Conservation (phyloP, 2,113 vertebrate genomes). For the Pycnonotus jocosus region DNA sequence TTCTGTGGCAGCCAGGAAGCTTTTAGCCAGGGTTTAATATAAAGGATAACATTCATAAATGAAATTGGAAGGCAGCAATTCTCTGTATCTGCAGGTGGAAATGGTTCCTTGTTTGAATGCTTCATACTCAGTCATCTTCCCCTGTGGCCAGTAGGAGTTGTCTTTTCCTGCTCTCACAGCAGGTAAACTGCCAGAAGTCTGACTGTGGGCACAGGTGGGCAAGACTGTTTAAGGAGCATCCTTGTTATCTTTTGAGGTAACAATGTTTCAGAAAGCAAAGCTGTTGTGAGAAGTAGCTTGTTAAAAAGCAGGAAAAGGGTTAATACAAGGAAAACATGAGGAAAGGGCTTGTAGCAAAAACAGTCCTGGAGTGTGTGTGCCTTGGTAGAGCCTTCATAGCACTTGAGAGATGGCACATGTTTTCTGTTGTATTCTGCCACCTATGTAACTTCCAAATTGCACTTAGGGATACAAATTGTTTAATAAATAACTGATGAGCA, state of each 20-base stretch:
- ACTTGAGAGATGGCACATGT: neutral
- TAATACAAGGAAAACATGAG: neutral
- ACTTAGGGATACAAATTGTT: neutral
- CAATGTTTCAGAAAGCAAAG: neutral
- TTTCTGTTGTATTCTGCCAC: neutral
- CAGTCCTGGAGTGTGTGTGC: neutral
- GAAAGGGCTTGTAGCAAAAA: neutral
- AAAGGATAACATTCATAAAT: neutral
- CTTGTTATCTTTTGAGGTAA: neutral
- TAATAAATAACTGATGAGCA: neutral
- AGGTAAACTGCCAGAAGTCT: neutral
- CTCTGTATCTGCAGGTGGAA: neutral
- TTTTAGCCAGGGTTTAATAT: neutral
- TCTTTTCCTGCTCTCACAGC: neutral
- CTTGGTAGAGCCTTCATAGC: neutral
- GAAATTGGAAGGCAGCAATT: neutral
- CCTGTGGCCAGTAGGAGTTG: neutral
- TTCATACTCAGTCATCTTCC: neutral
- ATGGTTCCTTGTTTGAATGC: neutral
- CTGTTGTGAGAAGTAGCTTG: neutral
- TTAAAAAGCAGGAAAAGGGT: neutral
- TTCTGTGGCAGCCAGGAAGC: neutral
- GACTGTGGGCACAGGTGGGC: neutral
- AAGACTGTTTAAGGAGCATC: neutral
- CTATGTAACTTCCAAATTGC: neutral